A percentile compares a stretch with the other conserved stretches of the same genome.
Evolutionary conservation across 2,113 vertebrate genomes (phyloP).

Genomic region (Rafetus swinhoei): DNA sequence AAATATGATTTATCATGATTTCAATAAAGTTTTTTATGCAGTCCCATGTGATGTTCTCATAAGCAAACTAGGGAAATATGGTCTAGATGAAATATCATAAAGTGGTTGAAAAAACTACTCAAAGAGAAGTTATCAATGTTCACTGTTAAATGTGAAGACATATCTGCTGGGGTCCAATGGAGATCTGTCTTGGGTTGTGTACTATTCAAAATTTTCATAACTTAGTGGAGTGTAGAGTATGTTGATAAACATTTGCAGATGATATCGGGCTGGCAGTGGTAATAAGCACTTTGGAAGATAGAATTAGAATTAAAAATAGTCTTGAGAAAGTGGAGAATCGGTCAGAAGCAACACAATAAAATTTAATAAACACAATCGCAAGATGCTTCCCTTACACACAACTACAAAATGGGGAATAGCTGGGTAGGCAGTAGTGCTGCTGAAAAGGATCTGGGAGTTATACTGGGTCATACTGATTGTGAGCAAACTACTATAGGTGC

Average conservation of each 20-base stretch:
- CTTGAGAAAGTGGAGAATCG: not conserved
- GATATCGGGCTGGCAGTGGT: not conserved
- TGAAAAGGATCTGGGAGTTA: not conserved
- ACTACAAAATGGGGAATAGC: not conserved
- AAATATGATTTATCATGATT: too few relatives aligned
- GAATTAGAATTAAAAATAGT: not conserved
- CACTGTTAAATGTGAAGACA: too few relatives aligned
- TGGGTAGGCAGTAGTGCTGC: not conserved
- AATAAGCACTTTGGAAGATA: not conserved
- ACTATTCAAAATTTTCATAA: too few relatives aligned
- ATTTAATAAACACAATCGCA: not conserved
- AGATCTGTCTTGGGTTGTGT: too few relatives aligned
- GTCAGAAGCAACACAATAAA: not conserved
- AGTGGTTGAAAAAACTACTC: too few relatives aligned
- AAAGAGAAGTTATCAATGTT: too few relatives aligned
- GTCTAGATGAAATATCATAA: too few relatives aligned
- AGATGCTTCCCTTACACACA: not conserved
- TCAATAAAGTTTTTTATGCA: too few relatives aligned
- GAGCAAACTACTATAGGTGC: not conserved
- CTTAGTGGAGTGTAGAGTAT: too few relatives aligned
- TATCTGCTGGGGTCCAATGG: too few relatives aligned
- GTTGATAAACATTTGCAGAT: not conserved
- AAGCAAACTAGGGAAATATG: too few relatives aligned
- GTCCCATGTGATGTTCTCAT: too few relatives aligned
- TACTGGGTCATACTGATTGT: not conserved